These are phyloP conservation scores for Sinocyclocheilus maitianheensis DNA, from an alignment of 2,113 vertebrate genomes.

Conservation along the genomic window DNA sequence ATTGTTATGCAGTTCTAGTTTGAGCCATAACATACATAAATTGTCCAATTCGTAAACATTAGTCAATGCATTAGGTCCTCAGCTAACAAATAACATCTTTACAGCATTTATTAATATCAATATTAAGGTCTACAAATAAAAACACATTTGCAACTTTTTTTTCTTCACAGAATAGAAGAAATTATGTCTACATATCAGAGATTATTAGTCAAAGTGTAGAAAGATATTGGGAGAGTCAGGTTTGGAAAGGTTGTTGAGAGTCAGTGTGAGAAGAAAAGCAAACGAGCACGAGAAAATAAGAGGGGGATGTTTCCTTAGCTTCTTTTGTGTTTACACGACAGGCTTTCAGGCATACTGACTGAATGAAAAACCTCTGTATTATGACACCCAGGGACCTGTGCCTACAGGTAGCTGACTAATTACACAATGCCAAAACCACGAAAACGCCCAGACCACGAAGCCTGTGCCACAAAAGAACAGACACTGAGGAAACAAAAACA, in stretches of 20 bases:
- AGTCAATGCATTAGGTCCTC: neutral
- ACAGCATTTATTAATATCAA: neutral
- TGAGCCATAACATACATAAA: neutral
- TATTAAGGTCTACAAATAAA: neutral
- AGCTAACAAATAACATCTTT: neutral
- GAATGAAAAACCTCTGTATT: constrained; percentile 42
- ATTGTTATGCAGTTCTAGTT: neutral
- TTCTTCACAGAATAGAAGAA: neutral
- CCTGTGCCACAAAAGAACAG: constrained; percentile 15
- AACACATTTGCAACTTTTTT: neutral
- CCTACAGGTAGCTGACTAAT: constrained; percentile 47
- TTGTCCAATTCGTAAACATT: neutral
- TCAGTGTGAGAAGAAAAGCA: constrained; percentile 23
- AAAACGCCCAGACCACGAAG: constrained; percentile 14
- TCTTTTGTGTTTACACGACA: constrained; percentile 45
- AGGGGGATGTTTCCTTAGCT: constrained; percentile 40
- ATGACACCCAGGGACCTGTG: constrained; percentile 50
- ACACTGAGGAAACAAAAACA: constrained; percentile 18
- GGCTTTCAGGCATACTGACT: constrained; percentile 39
- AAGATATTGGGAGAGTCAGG: neutral
- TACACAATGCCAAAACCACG: constrained; percentile 40
- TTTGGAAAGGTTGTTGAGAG: neutral
- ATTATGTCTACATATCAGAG: neutral
- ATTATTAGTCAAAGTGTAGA: neutral
- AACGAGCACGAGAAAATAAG: neutral